Conservation (phyloP, 2,113 vertebrate genomes). For the Psilopsiagon aymara region DNA sequence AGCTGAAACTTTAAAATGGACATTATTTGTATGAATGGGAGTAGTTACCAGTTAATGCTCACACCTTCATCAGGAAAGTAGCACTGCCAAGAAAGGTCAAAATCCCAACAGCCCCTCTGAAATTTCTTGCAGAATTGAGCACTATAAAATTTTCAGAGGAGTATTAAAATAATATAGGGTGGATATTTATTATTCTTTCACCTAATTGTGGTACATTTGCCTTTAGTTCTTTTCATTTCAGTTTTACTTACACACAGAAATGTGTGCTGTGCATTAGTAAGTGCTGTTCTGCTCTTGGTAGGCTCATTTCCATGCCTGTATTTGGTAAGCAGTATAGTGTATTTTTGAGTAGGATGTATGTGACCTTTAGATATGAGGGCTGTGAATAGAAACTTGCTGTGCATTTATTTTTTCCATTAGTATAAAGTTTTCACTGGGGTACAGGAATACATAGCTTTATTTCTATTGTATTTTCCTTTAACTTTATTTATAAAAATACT, state of each 20-base stretch:
- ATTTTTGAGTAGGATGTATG: neutral
- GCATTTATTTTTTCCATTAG: neutral
- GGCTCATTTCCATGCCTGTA: neutral
- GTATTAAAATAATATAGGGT: neutral
- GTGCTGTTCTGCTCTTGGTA: neutral
- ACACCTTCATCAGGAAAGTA: neutral
- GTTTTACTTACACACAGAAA: neutral
- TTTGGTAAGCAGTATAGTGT: neutral
- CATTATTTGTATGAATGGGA: neutral
- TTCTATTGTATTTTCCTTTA: neutral
- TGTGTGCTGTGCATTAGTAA: neutral
- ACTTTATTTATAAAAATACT: neutral
- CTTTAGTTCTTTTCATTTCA: neutral
- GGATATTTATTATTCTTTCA: neutral
- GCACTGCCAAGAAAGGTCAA: neutral
- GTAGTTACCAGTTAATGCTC: neutral
- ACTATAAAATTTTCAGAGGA: neutral
- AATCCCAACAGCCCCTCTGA: neutral
- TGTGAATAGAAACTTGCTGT: neutral
- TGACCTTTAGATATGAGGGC: neutral
- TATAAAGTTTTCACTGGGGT: neutral
- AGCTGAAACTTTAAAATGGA: neutral
- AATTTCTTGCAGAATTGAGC: neutral
- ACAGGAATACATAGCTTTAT: neutral
- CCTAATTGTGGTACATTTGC: neutral